Evolutionary conservation across 2,888 invertebrate species (phyloP).

Genomic region (Smittia sp.): DNA sequence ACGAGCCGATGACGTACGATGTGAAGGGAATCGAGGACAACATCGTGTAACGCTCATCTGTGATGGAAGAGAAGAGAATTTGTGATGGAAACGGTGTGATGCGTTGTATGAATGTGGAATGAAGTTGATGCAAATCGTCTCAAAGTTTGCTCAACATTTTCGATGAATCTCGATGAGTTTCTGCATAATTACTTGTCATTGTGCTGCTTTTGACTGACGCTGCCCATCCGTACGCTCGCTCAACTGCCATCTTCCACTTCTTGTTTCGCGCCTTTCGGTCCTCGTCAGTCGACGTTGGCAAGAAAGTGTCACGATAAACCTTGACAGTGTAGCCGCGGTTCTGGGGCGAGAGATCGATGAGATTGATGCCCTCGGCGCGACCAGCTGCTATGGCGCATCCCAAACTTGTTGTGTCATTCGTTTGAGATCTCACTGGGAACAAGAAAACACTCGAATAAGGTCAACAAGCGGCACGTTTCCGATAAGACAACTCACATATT

Average conservation of each 20-base stretch:
- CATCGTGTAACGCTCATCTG: slow-evolving; percentile 73
- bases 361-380: slow-evolving; percentile 67
- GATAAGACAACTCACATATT: slow-evolving; percentile 63
- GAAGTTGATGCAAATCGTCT: slow-evolving; percentile 10
- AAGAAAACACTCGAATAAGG: background rate
- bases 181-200: slow-evolving; percentile 58
- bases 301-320: slow-evolving; percentile 68
- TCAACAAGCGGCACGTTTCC: slow-evolving; percentile 44
- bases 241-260: slow-evolving; percentile 94
- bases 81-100: too few species aligned
- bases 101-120: slow-evolving; percentile 37
- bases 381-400: slow-evolving; percentile 94
- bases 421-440: slow-evolving; percentile 68
- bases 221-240: slow-evolving; percentile 88
- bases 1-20: slow-evolving; percentile 70
- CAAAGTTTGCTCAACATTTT: slow-evolving; percentile 13
- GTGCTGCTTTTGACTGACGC: slow-evolving; percentile 67
- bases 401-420: slow-evolving; percentile 86
- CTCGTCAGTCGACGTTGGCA: slow-evolving; percentile 75
- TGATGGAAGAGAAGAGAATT: slow-evolving; percentile 46
- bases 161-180: background rate
- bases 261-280: slow-evolving; percentile 80
- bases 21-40: slow-evolving; percentile 77
- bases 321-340: slow-evolving; percentile 53
- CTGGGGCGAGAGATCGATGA: slow-evolving; percentile 65